These are phyloP conservation scores for Physella acuta DNA, from an alignment of 1,140 invertebrate genomes.

Conservation along the genomic window DNA sequence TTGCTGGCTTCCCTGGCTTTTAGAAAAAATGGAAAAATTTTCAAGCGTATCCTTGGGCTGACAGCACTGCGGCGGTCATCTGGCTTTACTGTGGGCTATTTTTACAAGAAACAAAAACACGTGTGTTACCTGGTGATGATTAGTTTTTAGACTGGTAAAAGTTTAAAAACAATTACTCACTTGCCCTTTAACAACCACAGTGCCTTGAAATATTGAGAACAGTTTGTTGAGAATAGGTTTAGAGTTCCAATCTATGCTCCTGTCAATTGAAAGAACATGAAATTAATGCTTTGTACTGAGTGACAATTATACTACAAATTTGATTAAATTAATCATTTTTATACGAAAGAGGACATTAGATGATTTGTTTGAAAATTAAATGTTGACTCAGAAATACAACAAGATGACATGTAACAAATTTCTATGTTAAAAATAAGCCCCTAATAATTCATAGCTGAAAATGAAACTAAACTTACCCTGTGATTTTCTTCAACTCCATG, in stretches of 20 bases:
- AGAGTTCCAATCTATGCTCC: constrained; percentile 76
- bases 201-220: constrained; percentile 78
- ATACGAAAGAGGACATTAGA: too few relatives aligned
- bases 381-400: too few relatives aligned
- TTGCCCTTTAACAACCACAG: constrained; percentile 64
- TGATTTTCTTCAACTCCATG: constrained; percentile 73
- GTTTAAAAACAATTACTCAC: constrained; percentile 27
- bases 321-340: too few relatives aligned
- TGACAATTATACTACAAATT: too few relatives aligned
- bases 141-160: too few relatives aligned
- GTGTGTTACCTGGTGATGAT: background rate
- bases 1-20: constrained; percentile 77
- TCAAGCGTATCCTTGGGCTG: constrained; percentile 78
- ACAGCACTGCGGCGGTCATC: constrained; percentile 71
- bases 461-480: constrained; percentile 62
- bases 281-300: too few relatives aligned
- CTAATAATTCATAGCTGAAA: background rate
- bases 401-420: too few relatives aligned
- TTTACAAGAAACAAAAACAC: background rate
- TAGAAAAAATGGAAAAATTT: constrained; percentile 81
- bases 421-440: too few relatives aligned
- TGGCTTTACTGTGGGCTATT: constrained; percentile 60
- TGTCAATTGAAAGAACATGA: too few relatives aligned
- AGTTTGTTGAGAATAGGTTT: constrained; percentile 71
- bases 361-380: too few relatives aligned